phyloP scores from a whole-genome alignment of 2,113 vertebrate species.

The Mungos mungo region DNA sequence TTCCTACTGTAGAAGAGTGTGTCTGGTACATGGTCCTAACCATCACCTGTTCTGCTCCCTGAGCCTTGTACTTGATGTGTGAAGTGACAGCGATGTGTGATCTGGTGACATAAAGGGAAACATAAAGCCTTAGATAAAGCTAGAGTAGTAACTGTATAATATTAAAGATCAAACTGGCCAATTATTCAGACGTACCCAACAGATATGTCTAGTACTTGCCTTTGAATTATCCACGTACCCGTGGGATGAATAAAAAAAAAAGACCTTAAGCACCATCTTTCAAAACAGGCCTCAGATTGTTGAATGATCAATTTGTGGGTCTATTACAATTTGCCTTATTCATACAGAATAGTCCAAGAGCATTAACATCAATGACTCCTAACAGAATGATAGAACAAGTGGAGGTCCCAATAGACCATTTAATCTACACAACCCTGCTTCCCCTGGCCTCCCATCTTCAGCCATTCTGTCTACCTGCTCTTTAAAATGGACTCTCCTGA shows the following conservation, averaged over 20 bases:
- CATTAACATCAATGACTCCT: conserved; percentile 51
- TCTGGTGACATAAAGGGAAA: conserved; percentile 28
- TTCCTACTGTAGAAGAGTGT: background rate
- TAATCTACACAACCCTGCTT: background rate
- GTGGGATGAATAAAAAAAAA: conserved; percentile 56
- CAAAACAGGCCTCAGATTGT: conserved; percentile 57
- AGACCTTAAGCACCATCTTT: conserved; percentile 45
- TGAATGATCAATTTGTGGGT: conserved; percentile 51
- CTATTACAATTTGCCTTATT: conserved; percentile 49
- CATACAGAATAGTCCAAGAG: conserved; percentile 47
- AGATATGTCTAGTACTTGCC: conserved; percentile 32
- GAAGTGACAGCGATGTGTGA: background rate
- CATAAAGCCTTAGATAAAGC: conserved; percentile 10
- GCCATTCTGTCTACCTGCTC: background rate
- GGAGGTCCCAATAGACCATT: conserved; percentile 36
- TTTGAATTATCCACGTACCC: conserved; percentile 40
- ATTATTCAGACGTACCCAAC: conserved; percentile 40
- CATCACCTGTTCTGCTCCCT: background rate
- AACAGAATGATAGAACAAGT: conserved; percentile 26
- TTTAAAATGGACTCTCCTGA: conserved; percentile 34
- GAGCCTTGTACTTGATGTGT: background rate
- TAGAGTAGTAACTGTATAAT: conserved; percentile 10
- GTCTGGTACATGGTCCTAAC: background rate
- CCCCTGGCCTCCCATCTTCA: background rate
- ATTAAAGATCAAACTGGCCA: conserved; percentile 57